Evolutionary conservation across 1,140 invertebrate genomes (phyloP).

Genomic region (Pogonus chalceus): DNA sequence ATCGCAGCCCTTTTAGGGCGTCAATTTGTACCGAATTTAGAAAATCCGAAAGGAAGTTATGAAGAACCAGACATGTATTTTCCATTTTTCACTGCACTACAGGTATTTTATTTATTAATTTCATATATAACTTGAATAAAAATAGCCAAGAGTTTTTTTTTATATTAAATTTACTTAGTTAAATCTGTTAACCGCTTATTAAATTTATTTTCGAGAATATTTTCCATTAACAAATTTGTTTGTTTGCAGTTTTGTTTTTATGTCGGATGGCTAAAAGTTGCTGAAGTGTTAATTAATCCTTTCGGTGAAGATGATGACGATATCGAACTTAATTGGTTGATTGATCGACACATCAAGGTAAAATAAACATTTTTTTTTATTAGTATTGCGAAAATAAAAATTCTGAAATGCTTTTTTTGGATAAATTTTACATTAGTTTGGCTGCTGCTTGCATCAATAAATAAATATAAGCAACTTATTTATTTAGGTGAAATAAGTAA

Average conservation of each 20-base stretch:
- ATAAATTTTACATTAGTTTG: background rate
- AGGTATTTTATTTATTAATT: constrained; percentile 45
- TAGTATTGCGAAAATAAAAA: background rate
- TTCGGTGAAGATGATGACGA: constrained; percentile 94
- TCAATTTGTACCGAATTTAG: constrained; percentile 58
- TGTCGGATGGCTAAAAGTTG: constrained; percentile 93
- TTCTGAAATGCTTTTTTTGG: background rate
- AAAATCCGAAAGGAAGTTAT: constrained; percentile 44
- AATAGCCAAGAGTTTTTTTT: background rate
- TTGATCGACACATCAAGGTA: constrained; percentile 82
- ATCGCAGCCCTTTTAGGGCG: constrained; percentile 74
- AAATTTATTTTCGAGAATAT: constrained; percentile 13
- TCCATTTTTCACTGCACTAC: constrained; percentile 82
- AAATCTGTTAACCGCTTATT: constrained; percentile 3
- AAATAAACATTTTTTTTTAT: too few species aligned
- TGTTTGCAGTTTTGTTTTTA: constrained; percentile 87
- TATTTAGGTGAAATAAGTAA: too few species aligned
- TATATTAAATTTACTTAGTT: background rate
- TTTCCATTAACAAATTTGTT: constrained; percentile 16
- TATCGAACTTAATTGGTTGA: constrained; percentile 83
- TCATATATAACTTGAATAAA: too few species aligned
- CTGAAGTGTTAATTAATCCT: constrained; percentile 82
- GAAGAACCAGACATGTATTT: constrained; percentile 82
- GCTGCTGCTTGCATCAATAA: too few species aligned
- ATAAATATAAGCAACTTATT: too few species aligned